These are phyloP conservation scores for Cirrhinus molitorella DNA, from an alignment of 2,797 vertebrate species.

Conservation along the genomic window DNA sequence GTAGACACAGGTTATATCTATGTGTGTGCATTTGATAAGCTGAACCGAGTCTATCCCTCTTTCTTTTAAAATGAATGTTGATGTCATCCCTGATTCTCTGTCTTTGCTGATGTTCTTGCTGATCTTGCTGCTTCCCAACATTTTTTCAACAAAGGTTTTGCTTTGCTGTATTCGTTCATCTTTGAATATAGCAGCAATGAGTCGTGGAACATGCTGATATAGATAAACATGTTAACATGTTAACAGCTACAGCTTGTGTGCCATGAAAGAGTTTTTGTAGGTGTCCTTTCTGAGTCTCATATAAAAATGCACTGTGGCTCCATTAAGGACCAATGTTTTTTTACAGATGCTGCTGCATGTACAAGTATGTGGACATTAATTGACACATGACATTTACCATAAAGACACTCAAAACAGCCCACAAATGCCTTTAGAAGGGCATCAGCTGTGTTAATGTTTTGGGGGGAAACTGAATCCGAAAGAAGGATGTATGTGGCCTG, in stretches of 20 bases:
- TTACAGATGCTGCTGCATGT: background rate
- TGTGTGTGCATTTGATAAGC: too few relatives aligned
- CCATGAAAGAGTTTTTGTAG: background rate
- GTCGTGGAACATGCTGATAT: too few relatives aligned
- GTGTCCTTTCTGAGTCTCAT: background rate
- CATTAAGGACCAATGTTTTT: conserved; percentile 2
- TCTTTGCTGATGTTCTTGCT: too few relatives aligned
- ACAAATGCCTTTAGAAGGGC: background rate
- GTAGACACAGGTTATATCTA: too few relatives aligned
- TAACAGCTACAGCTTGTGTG: background rate
- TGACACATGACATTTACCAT: background rate
- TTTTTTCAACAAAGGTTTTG: conserved; percentile 1
- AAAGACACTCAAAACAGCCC: background rate
- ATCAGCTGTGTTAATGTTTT: background rate
- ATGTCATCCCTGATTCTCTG: too few relatives aligned
- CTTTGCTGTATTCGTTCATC: background rate
- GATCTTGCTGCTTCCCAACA: background rate
- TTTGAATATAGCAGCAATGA: background rate
- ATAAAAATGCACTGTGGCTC: background rate
- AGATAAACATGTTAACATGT: too few relatives aligned
- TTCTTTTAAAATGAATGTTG: too few relatives aligned
- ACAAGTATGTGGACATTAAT: background rate
- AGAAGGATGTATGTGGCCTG: background rate
- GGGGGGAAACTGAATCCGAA: background rate
- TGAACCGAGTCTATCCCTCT: too few relatives aligned